Evolutionary conservation across 2,797 vertebrate species (phyloP).

Genomic region (Helicolenus hilgendorfi): DNA sequence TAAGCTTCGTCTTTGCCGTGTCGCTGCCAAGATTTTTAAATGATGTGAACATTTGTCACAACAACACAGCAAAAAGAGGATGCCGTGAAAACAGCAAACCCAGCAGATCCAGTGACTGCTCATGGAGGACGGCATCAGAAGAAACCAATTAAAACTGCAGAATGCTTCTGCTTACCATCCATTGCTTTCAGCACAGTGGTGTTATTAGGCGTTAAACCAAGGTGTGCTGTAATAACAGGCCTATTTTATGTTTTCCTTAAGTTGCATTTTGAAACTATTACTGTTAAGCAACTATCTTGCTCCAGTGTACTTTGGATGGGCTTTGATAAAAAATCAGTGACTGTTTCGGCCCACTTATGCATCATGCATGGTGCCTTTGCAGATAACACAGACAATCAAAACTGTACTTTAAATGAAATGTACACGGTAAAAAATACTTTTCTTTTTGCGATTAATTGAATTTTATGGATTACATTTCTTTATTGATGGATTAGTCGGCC

Average conservation of each 20-base stretch:
- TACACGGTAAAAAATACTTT: not conserved
- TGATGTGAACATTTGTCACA: conserved; percentile 23
- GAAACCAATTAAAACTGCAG: conserved; percentile 6
- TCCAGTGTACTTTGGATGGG: not conserved
- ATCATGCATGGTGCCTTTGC: not conserved
- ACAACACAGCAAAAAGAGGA: not conserved
- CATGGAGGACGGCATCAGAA: not conserved
- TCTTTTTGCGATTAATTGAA: not conserved
- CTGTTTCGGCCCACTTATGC: not conserved
- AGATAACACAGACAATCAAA: not conserved
- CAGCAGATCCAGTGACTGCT: not conserved
- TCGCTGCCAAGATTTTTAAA: not conserved
- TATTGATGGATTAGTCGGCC: not conserved
- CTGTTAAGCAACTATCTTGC: not conserved
- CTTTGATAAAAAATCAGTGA: not conserved
- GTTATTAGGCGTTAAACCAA: not conserved
- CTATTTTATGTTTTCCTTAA: not conserved
- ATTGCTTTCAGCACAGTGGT: not conserved
- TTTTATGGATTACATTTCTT: not conserved
- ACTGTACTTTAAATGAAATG: not conserved
- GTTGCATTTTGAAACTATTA: not conserved
- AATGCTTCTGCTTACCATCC: not conserved
- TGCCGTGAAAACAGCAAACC: conserved; percentile 1
- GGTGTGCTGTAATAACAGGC: not conserved
- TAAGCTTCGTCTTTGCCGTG: not conserved